Percentiles rank a stretch among this genome's conserved stretches.
Evolutionary conservation across 2,888 invertebrate species (phyloP).

Genomic region (Eugnorisma glareosa): DNA sequence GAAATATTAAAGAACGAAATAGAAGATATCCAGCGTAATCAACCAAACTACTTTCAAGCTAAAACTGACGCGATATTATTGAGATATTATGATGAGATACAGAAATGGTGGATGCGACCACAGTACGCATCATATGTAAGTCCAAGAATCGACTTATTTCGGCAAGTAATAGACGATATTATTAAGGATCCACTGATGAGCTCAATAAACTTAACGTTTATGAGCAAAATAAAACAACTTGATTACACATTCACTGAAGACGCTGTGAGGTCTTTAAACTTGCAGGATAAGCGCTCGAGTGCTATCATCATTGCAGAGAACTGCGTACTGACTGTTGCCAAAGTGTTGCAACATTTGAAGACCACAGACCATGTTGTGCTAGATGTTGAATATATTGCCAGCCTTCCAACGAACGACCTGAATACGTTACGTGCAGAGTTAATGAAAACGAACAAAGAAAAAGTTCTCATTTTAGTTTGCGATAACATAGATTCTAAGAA

Average conservation of each 20-base stretch:
- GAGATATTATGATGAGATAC: background rate
- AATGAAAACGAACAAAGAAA: background rate
- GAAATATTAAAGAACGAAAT: slow-evolving; percentile 1
- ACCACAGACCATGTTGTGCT: slow-evolving; percentile 5
- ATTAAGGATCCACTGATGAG: background rate
- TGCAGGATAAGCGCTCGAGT: background rate
- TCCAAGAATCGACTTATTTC: background rate
- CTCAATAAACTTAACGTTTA: background rate
- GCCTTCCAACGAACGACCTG: slow-evolving; percentile 9
- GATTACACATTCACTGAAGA: slow-evolving; percentile 7
- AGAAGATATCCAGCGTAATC: slow-evolving; percentile 2
- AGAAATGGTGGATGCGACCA: background rate
- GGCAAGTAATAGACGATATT: background rate
- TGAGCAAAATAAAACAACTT: background rate
- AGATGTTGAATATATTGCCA: slow-evolving; percentile 19
- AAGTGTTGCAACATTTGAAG: slow-evolving; percentile 17
- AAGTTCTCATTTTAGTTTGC: slow-evolving; percentile 15
- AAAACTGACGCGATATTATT: background rate
- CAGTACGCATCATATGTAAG: background rate
- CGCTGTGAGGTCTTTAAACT: background rate
- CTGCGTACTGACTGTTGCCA: slow-evolving; percentile 10
- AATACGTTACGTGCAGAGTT: slow-evolving; percentile 8
- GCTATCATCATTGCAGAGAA: slow-evolving; percentile 10
- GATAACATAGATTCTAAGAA: background rate
- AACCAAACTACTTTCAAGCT: background rate